These are phyloP conservation scores for Drosophila mayaguana DNA, from an alignment of 2,888 invertebrate genomes.

Conservation along the genomic window DNA sequence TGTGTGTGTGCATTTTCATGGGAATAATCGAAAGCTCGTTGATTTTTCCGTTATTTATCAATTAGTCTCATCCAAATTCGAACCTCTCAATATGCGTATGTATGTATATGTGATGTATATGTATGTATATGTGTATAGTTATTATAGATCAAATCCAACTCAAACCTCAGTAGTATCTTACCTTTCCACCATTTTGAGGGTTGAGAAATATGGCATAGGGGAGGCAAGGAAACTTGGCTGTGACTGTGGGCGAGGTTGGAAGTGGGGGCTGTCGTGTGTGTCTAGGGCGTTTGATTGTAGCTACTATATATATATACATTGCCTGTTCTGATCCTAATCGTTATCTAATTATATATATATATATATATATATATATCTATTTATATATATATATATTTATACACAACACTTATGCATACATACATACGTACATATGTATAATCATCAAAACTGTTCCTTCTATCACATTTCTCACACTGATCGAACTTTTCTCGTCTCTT, in stretches of 20 bases:
- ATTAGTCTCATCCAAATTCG: constrained; percentile 6
- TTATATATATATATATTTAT: constrained; percentile 3
- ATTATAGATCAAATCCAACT: background rate
- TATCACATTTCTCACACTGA: constrained; percentile 2
- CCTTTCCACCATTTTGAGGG: background rate
- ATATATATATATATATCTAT: background rate
- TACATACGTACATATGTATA: constrained; percentile 23
- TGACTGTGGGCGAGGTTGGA: constrained; percentile 13
- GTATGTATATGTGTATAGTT: constrained; percentile 4
- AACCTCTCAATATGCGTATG: background rate
- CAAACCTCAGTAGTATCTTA: constrained; percentile 5
- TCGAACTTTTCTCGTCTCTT: constrained; percentile 4
- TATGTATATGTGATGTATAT: constrained; percentile 8
- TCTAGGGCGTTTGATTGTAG: constrained; percentile 22
- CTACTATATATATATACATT: constrained; percentile 3
- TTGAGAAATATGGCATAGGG: background rate
- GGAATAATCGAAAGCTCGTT: constrained; percentile 6
- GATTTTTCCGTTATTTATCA: constrained; percentile 2
- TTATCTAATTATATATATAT: background rate
- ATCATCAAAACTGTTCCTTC: constrained; percentile 5
- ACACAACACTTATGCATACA: constrained; percentile 22
- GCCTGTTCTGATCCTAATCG: constrained; percentile 26
- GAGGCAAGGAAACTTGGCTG: constrained; percentile 4
- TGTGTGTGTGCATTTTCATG: background rate
- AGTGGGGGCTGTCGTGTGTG: constrained; percentile 33